Evolutionary conservation across 2,113 vertebrate species (phyloP).

Genomic region (Empidonax traillii): DNA sequence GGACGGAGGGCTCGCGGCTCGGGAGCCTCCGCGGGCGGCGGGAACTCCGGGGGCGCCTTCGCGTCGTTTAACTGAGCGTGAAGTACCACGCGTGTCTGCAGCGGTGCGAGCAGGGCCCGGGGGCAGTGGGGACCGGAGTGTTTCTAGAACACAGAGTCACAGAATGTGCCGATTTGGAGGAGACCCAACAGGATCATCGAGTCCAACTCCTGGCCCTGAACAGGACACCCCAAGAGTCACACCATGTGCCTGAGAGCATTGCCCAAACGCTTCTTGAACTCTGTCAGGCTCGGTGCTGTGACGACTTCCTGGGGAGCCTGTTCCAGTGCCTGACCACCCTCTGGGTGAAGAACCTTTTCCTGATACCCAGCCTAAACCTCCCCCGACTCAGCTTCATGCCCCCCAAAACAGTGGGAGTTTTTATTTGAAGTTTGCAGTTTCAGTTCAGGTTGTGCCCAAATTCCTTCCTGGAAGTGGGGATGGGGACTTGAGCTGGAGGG

Average conservation of each 20-base stretch:
- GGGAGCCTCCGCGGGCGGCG: not conserved
- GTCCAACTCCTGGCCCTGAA: not conserved
- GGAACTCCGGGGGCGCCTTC: not conserved
- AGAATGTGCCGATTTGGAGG: not conserved
- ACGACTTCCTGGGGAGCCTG: not conserved
- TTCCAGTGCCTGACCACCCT: not conserved
- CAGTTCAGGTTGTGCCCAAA: not conserved
- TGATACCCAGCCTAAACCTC: not conserved
- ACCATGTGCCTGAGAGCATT: accelerated
- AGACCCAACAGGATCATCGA: not conserved
- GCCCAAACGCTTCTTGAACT: accelerated
- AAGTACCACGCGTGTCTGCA: accelerated
- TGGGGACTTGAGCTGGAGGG: not conserved
- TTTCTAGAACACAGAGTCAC: accelerated
- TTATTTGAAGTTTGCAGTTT: not conserved
- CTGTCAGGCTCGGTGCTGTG: not conserved
- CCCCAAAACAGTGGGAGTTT: too few relatives aligned
- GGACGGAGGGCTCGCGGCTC: not conserved
- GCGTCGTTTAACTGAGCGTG: accelerated
- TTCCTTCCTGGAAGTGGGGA: not conserved
- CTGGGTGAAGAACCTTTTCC: not conserved
- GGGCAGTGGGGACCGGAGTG: not conserved
- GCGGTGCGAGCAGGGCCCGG: not conserved
- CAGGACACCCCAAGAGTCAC: not conserved
- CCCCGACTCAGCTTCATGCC: not conserved